Evolutionary conservation across 2,888 invertebrate genomes (phyloP).

Genomic region (Tipula helvola): DNA sequence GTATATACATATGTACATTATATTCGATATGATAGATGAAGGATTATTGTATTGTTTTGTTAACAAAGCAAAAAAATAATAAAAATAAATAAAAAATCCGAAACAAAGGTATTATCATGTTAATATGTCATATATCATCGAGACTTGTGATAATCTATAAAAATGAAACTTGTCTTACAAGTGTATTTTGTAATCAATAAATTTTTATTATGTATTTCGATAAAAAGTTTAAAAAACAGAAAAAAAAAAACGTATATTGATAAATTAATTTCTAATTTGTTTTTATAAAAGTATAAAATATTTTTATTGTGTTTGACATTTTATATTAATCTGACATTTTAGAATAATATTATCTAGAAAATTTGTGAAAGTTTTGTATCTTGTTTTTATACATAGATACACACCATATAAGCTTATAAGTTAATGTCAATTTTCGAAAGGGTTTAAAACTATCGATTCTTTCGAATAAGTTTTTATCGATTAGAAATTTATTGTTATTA

Average conservation of each 20-base stretch:
- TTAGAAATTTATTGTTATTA: background rate
- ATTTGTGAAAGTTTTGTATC: background rate
- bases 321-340: background rate
- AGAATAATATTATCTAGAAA: background rate
- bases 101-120: background rate
- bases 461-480: background rate
- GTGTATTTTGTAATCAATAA: background rate
- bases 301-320: background rate
- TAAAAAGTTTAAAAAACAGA: background rate
- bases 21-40: background rate
- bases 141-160: background rate
- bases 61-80: background rate
- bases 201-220: background rate
- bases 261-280: background rate
- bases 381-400: background rate
- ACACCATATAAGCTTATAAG: background rate
- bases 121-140: constrained; percentile 4
- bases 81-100: background rate
- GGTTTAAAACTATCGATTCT: background rate
- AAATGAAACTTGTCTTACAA: background rate
- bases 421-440: background rate
- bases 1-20: background rate
- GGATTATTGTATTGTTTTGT: background rate
- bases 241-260: background rate
- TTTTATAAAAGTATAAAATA: background rate